Evolutionary conservation across 1,140 invertebrate genomes (phyloP).

Genomic region (Macrobrachium nipponense): DNA sequence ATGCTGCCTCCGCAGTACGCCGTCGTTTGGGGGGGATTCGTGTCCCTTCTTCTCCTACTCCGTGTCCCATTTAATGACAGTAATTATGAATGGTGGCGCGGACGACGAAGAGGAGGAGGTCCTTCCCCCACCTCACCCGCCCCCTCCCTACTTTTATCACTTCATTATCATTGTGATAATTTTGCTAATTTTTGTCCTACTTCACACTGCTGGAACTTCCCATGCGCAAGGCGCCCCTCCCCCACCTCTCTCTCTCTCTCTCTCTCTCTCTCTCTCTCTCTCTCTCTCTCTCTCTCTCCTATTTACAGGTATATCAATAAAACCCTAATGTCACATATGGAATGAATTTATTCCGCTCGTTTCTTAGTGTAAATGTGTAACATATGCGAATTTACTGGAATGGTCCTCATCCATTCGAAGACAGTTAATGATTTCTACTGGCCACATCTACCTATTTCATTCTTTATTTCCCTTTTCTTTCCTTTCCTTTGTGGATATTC

Average conservation of each 20-base stretch:
- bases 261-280: constrained; percentile 24
- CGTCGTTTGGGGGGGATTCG: constrained; percentile 2
- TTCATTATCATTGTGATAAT: neutral
- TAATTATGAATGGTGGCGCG: constrained; percentile 49
- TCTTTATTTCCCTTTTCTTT: neutral
- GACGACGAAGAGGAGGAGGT: neutral
- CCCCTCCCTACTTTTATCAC: neutral
- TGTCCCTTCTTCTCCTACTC: constrained; percentile 24
- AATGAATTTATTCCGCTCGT: too few species aligned
- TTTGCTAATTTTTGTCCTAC: neutral
- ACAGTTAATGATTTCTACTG: too few species aligned
- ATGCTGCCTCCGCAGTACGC: neutral
- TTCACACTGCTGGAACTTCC: neutral
- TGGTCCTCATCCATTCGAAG: too few species aligned
- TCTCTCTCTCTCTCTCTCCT: constrained; percentile 10
- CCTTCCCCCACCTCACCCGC: neutral
- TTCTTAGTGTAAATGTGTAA: too few species aligned
- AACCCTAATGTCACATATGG: too few species aligned
- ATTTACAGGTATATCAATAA: neutral
- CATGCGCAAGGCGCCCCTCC: too few species aligned
- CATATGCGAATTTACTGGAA: too few species aligned
- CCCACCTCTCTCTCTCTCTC: neutral
- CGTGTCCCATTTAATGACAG: constrained; percentile 53
- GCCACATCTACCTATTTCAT: neutral
- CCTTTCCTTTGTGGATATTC: neutral